Percentiles rank a stretch among this genome's conserved stretches.
These are phyloP conservation scores for Subacronicta megacephala DNA, from an alignment of 2,888 invertebrate genomes.

Conservation along the genomic window DNA sequence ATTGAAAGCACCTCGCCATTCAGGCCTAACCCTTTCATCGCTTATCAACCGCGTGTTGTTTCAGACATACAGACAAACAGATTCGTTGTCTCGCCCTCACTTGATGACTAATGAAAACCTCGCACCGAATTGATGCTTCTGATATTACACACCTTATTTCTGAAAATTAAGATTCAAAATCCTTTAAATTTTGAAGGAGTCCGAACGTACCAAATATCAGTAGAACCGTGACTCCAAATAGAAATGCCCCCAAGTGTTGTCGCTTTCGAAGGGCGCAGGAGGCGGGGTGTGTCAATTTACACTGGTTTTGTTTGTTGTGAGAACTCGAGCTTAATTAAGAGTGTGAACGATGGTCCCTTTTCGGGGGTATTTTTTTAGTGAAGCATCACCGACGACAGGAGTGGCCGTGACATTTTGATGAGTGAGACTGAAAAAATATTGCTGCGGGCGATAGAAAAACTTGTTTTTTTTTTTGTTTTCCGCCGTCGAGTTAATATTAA, in stretches of 20 bases:
- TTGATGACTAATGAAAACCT: conserved; percentile 81
- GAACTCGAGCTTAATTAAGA: conserved; percentile 82
- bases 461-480: conserved; percentile 50
- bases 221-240: conserved; percentile 67
- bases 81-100: conserved; percentile 74
- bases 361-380: conserved; percentile 71
- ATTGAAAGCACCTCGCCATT: conserved; percentile 68
- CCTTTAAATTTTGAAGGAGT: conserved; percentile 10
- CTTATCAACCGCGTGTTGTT: conserved; percentile 82
- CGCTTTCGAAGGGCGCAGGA: conserved; percentile 39
- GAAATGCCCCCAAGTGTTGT: conserved; percentile 49
- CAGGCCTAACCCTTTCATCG: conserved; percentile 72
- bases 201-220: conserved; percentile 60
- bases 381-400: conserved; percentile 64
- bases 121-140: conserved; percentile 20
- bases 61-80: conserved; percentile 81
- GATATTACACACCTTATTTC: conserved; percentile 46
- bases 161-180: conserved; percentile 55
- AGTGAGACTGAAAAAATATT: conserved; percentile 64
- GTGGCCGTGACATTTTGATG: conserved; percentile 66
- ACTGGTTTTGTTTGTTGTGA: conserved; percentile 77
- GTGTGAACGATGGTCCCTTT: conserved; percentile 82
- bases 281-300: conserved; percentile 62
- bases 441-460: conserved; percentile 46
- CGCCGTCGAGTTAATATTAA: conserved; percentile 32